Base-by-base conservation (phyloP, 30 jellyfish, hydroid and myxozoan species). In the Hydra vulgaris region DNA sequence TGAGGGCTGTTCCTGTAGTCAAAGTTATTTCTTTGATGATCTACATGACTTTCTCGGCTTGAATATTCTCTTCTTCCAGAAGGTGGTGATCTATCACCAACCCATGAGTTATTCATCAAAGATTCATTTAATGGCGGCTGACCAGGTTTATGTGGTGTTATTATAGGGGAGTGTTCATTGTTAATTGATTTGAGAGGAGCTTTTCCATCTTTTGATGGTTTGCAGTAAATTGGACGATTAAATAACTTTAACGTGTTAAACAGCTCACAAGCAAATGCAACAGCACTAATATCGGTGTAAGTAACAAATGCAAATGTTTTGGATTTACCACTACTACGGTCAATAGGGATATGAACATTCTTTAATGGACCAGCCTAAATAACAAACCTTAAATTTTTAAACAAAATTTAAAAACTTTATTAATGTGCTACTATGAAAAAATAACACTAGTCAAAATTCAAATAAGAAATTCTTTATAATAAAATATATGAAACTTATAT, bases 341-440 rank as follows among this genome's bases (percentile, higher is more conserved):
- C 88, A 21, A 71, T 78, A 20, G 97, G 97, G 53, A 90, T 90
- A 23, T 84, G 83, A 22, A 90, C 96, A 68, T 56, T 78, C 53
- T 79, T 86, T 18, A 90, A 84, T 15, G 97, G 97, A 15, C 97
- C 97, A 77, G 95, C 97, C 97, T 90, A 81, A 66, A 26, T 1
- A 82, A 78, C 12, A 40, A 40, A 40, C 5, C 61, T 40, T 40
- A 40, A 40, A 40, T 3, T 3, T 40, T 5, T 40, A 40, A 5
- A 40, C 8, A 40, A 40, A 5, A 40, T 40, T 5, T 12, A 40
- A 12, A 3, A 12, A 12, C 61, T 40, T 40, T n/a, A n/a, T n/a
- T n/a, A n/a, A n/a, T n/a, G n/a, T n/a, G n/a, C n/a, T n/a, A n/a
- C n/a, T n/a, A n/a, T n/a, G n/a, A n/a, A n/a, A n/a, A n/a, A n/a